Percentiles rank a stretch among this genome's conserved stretches.
phyloP scores from a whole-genome alignment of 2,797 vertebrate genomes.

The Phrynocephalus vlangalii region DNA sequence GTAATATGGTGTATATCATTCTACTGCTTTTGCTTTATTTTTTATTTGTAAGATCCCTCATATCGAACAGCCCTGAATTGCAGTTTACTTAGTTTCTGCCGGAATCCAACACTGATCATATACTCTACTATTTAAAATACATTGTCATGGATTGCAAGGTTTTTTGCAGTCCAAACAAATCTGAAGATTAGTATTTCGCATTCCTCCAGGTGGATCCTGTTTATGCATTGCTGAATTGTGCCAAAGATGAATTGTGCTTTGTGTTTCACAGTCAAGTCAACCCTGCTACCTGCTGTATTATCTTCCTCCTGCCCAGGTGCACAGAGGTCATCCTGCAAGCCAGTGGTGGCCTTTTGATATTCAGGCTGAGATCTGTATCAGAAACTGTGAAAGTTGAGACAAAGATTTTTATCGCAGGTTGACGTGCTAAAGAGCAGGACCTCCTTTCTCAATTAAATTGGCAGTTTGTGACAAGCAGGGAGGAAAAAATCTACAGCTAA shows the following conservation, averaged over 20 bases:
- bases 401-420: slow-evolving; percentile 55
- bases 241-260: slow-evolving; percentile 14
- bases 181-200: neutral
- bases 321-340: slow-evolving; percentile 24
- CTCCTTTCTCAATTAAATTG: slow-evolving; percentile 62
- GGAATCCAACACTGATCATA: neutral
- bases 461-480: slow-evolving; percentile 48
- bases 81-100: neutral
- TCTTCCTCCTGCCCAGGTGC: slow-evolving; percentile 36
- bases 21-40: neutral
- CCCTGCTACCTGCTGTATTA: slow-evolving; percentile 22
- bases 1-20: neutral
- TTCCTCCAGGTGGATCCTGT: neutral
- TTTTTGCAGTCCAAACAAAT: slow-evolving; percentile 15
- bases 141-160: neutral
- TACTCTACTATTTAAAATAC: slow-evolving; percentile 4
- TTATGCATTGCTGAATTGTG: slow-evolving; percentile 12
- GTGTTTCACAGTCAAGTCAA: slow-evolving; percentile 13
- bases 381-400: slow-evolving; percentile 52
- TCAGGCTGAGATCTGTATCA: slow-evolving; percentile 60
- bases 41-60: neutral
- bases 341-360: slow-evolving; percentile 39
- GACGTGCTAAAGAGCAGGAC: slow-evolving; percentile 44
- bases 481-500: slow-evolving; percentile 51
- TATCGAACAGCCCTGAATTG: neutral